A percentile compares a stretch with the other conserved stretches of the same genome.
phyloP scores from a whole-genome alignment of 2,797 vertebrate species.

The Potorous gilbertii region DNA sequence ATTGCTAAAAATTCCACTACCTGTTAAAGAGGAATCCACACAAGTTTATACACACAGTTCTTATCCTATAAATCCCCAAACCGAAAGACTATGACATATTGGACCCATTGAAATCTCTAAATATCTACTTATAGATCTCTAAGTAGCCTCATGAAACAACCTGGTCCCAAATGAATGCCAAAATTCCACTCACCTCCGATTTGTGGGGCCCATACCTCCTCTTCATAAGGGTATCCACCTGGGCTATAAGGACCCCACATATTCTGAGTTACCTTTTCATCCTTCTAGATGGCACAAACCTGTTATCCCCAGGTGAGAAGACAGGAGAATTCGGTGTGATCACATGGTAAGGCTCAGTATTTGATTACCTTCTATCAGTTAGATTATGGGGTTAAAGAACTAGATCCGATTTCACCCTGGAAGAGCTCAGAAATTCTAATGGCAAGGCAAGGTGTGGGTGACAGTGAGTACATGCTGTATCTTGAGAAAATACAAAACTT shows the following conservation, averaged over 20 bases:
- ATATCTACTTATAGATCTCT: neutral
- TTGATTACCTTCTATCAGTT: conserved; percentile 62
- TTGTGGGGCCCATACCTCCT: conserved; percentile 72
- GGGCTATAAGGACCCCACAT: conserved; percentile 75
- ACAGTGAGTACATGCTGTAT: neutral
- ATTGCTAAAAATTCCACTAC: neutral
- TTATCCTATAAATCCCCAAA: neutral
- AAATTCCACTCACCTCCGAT: conserved; percentile 73
- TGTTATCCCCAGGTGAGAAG: conserved; percentile 70
- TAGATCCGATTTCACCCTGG: conserved; percentile 61
- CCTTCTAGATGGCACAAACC: conserved; percentile 67
- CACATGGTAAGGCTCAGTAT: conserved; percentile 63
- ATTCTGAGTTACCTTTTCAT: conserved; percentile 76
- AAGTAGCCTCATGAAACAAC: conserved; percentile 7
- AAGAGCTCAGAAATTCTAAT: neutral
- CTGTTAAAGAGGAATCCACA: neutral
- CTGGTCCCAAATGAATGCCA: neutral
- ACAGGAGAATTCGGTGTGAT: conserved; percentile 62
- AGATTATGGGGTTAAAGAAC: conserved; percentile 58
- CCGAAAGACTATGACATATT: neutral
- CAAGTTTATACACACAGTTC: neutral
- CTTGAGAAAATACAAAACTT: conserved; percentile 11
- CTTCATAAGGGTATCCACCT: conserved; percentile 63
- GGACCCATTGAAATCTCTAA: neutral
- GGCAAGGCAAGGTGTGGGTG: conserved; percentile 45